Evolutionary conservation across 2,113 vertebrate species (phyloP).

Genomic region (Phrynosoma blainvillii): DNA sequence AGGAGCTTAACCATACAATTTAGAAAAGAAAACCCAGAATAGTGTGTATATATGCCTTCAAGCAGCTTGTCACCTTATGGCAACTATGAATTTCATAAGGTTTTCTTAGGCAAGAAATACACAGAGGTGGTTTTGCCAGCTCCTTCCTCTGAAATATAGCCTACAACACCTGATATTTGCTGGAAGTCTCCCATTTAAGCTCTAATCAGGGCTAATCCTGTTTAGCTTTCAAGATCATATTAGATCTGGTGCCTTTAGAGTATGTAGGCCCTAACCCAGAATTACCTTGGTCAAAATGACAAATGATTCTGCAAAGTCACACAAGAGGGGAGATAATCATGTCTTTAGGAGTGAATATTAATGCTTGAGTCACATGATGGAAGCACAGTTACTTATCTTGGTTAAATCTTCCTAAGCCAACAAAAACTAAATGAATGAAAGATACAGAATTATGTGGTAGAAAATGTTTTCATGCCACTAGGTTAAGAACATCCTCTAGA

Average conservation of each 20-base stretch:
- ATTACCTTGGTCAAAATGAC: constrained; percentile 31
- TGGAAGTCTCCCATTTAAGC: no score
- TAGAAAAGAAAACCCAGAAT: neutral
- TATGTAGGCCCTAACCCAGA: neutral
- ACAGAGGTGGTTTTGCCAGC: no score
- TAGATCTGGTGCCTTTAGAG: no score
- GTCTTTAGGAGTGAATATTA: constrained; percentile 1
- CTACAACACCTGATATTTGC: no score
- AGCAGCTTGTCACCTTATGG: no score
- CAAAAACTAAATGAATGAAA: constrained; percentile 22
- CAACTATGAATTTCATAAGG: no score
- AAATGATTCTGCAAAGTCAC: constrained; percentile 35
- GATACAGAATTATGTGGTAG: neutral
- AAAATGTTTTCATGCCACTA: constrained; percentile 3
- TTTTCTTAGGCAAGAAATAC: no score
- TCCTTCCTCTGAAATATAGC: no score
- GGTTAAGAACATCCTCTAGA: constrained; percentile 5
- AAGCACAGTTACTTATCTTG: neutral
- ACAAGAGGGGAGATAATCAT: constrained; percentile 8
- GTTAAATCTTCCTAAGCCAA: constrained; percentile 9
- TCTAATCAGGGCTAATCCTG: no score
- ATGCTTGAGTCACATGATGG: constrained; percentile 11
- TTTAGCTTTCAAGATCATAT: no score
- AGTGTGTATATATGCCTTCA: no score
- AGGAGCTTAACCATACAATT: neutral